Base-by-base conservation (phyloP, 2,888 invertebrate species). In the Dione vanillae region DNA sequence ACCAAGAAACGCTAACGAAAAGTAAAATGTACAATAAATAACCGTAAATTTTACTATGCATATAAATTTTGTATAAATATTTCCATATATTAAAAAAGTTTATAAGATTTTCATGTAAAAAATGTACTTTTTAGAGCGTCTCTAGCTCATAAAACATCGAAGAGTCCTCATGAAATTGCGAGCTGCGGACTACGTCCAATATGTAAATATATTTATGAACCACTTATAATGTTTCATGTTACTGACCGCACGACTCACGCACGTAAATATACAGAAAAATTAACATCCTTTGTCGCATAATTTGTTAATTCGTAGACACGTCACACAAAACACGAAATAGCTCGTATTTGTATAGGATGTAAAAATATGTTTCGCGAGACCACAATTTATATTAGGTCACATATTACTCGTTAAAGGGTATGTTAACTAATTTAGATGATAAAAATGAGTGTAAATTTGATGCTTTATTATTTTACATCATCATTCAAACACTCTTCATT, bases 331-430 rank as follows among this genome's bases (percentile, higher is more conserved):
- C 71, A 66, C 43, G 58, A 65, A 72, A 70, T 62, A 70, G 47
- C 64, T 67, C 64, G 49, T 70, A 67, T 72, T 72, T 70, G 66
- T 67, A 64, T 40, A 72, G 72, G 67, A 51, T 51, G 65, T 37
- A 35, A 27, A 67, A 49, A 71, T 58, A 64, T 52, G 51, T 52
- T 51, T 51, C 43, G 7, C 52, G 14, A 49, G 54, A 68, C 52
- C 62, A 37, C 45, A 47, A 45, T 45, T 68, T 68, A 68, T 54
- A 45, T n/a, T n/a, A n/a, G n/a, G n/a, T n/a, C n/a, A n/a, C n/a
- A n/a, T n/a, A n/a, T 62, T 68, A 56, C 54, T 65, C 52, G 65
- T 65, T 65, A 40, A 61, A 64, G 64, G 49, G 37, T 5, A 40
- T 49, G 49, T 64, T 64, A 40, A 64, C 49, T 19, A 64, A 64